phyloP scores from a whole-genome alignment of 2,888 invertebrate genomes.

The Achlya flavicornis region DNA sequence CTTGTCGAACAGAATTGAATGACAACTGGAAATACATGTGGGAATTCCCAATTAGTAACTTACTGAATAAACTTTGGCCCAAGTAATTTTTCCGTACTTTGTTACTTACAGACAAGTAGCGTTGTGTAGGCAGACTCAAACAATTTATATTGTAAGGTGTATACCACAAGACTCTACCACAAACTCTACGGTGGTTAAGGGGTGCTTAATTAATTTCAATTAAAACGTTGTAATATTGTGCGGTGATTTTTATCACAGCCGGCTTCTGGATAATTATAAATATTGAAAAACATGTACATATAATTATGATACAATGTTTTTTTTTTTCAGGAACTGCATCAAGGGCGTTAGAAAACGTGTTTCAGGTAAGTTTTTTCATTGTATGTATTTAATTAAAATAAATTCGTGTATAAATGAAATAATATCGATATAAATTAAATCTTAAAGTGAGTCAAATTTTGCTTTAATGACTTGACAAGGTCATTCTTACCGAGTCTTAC shows the following conservation, averaged over 20 bases:
- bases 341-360: not conserved
- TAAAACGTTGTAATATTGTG: no score
- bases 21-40: slow-evolving; percentile 6
- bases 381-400: not conserved
- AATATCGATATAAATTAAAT: no score
- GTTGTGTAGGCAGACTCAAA: not conserved
- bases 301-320: not conserved
- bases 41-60: slow-evolving; percentile 6
- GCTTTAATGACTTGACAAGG: no score
- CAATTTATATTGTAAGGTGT: no score
- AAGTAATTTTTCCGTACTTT: not conserved
- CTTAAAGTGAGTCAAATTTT: no score
- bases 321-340: not conserved
- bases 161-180: no score
- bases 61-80: not conserved
- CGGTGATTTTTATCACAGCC: no score
- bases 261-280: no score
- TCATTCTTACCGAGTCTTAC: no score
- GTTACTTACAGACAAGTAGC: not conserved
- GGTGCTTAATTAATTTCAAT: no score
- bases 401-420: not conserved
- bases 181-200: no score
- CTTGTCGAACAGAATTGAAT: slow-evolving; percentile 4
- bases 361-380: not conserved
- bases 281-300: not conserved